Base-by-base conservation (phyloP, 2,797 vertebrate species). In the Anguilla pacifica region DNA sequence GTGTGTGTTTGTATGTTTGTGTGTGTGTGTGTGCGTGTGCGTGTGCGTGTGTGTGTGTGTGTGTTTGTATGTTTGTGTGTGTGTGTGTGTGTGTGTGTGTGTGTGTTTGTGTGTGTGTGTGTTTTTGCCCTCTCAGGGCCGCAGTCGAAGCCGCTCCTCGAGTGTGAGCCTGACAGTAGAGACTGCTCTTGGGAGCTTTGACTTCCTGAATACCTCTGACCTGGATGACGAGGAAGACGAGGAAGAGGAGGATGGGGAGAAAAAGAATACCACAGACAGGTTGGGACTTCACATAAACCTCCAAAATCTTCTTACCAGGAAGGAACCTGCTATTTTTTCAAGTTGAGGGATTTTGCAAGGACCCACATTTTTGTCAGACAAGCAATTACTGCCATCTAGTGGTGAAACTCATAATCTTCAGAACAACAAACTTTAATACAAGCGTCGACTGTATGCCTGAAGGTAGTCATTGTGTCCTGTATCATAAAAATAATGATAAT, bases 131-230 rank as follows among this genome's bases (percentile, higher is more conserved):
- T 13, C 70, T 55, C 91, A 98, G 95, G 97, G 97, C 0, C 86
- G 96, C 10, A 97, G 96, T 88, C 96, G 96, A 59, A 98, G 97
- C 92, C 97, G 97, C 10, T 96, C 97, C 0, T 97, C 98, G 91
- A 99, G 98, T 88, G 93, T 98, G 77, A 99, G 98, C 93, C 95
- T 99, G 90, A 97, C 98, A 0, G 98, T 99, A 90, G 97, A 99
- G 90, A 97, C 97, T 0, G 98, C 98, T 0, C 95, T 99, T 87
- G 97, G 97, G 92, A 99, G 98, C 93, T 99, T 99, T 88, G 98
- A 98, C 92, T 99, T 99, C 93, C 97, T 99, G 90, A 97, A 98
- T 91, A 95, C 94, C 4, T 97, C 97, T 0, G 97, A 98, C 89
- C 94, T 95, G 87, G 98, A 98, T 15, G 97, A 99, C 46, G 93